Evolutionary conservation across 2,113 vertebrate genomes (phyloP), one percentile per base, ranked within the genome.

Genomic region (Uria aalge): DNA sequence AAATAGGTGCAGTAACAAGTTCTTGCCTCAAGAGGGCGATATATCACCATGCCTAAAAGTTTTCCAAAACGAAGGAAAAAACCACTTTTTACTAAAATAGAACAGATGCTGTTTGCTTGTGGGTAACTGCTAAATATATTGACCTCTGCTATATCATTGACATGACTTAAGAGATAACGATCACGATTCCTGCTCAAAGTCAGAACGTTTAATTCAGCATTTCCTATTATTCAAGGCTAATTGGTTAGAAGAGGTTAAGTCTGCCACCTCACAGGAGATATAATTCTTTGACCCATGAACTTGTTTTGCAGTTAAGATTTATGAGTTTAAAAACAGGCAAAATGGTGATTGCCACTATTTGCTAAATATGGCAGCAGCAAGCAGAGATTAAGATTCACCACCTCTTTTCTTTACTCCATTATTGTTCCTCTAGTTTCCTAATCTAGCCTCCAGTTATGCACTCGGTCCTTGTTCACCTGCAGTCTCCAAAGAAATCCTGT

Each of bases 11-110:
- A 97, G 43, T 95, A 55, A 87, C 60, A 17, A 6, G 12, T 41
- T n/a, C 0, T 10, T 64, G 81, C 97, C 98, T 98, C 97, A 96
- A 52, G 98, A 96, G 98, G 98, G 98, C 32, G 91, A 83, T 96
- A 92, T 52, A 77, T 75, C 80, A 93, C 82, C 96, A 86, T 0
- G 19, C 34, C 88, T 92, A 83, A 87, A 85, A 88, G 78, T 72
- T 76, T 63, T 59, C 79, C 9, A 29, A 72, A 36, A 18, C 5
- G 6, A 11, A 8, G 26, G 19, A 3, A 50, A 66, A 53, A 38
- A 22, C 0, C 9, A 8, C 34, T 45, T 71, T 83, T 88, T 82
- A 57, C 32, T 53, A 2, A 48, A 64, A 72, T 45, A 93, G 88
- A 88, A 23, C 45, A 88, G 45, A 88, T 80, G 52, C 63, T 82